Evolutionary conservation across 2,113 vertebrate species (phyloP), one percentile per base, ranked within the genome.

Genomic region (Pavo muticus): DNA sequence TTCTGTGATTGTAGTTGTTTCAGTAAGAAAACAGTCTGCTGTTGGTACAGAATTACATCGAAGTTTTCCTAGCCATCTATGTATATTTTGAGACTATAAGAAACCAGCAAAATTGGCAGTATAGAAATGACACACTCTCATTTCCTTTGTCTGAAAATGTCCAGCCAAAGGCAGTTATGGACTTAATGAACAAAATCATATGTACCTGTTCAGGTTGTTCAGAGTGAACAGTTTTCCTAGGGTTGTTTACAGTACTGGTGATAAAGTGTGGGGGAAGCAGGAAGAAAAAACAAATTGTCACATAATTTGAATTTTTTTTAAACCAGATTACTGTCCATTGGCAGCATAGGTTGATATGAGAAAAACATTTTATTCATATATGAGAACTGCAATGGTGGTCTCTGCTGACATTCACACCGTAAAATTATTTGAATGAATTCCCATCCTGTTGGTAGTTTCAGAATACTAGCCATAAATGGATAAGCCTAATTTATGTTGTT

Each of bases 181-280:
- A 37, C 9, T 61, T 2, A 2, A 71, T 1, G 2, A 54, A 54
- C 32, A 72, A 54, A 87, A 23, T 67, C 0, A 0, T 40, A 56
- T 68, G 75, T 56, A 27, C 83, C 23, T 74, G 24, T 32, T 71
- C 11, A 70, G 10, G 19, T 67, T 63, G 3, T 48, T 80, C 64
- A 79, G 45, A 89, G n/a, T 4, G 23, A 71, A 42, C 13, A 42
- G 10, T 40, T 86, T 93, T 83, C 56, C 12, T 39, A 54, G 6
- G 29, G 19, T 42, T 74, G 6, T 25, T 8, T 76, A 15, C 21
- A 64, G 50, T 30, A 19, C 61, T 3, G 14, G 10, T 27, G 24
- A 60, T 86, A 64, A 27, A 70, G 20, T 65, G 5, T 35, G 15
- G 12, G 25, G 42, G 79, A 80, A 84, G 9, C 12, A 80, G 14